Conservation (phyloP, 1,140 invertebrate genomes). For the Drosophila nebulosa region DNA sequence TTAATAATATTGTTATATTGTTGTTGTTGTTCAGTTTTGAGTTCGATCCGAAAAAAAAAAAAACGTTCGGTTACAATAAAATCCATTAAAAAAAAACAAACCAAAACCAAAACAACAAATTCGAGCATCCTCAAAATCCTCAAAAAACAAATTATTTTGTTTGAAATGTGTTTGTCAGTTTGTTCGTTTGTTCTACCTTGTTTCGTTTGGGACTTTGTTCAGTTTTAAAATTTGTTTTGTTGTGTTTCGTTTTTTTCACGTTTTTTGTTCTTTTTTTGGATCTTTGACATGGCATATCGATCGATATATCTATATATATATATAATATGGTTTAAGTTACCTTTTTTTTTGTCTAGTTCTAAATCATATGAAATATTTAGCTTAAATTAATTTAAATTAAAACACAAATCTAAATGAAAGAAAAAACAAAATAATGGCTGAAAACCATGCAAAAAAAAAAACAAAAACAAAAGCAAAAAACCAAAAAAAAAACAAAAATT, state of each 20-base stretch:
- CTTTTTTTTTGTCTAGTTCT: conserved; percentile 28
- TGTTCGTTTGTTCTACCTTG: conserved; percentile 29
- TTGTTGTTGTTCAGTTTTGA: conserved; percentile 43
- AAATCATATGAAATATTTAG: conserved; percentile 58
- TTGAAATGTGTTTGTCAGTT: not conserved
- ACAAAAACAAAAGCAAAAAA: conserved; percentile 54
- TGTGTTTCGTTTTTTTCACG: conserved; percentile 2
- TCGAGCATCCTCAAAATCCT: not conserved
- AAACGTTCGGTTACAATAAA: not conserved
- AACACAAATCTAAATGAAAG: conserved; percentile 17
- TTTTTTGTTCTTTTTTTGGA: conserved; percentile 14
- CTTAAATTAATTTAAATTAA: conserved; percentile 71
- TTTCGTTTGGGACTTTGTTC: conserved; percentile 29
- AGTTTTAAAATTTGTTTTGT: conserved; percentile 17
- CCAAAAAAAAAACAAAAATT: conserved; percentile 27
- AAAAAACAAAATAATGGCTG: conserved; percentile 42
- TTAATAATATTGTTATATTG: conserved; percentile 13
- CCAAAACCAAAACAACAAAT: not conserved
- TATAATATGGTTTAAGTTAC: conserved; percentile 28
- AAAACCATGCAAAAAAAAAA: conserved; percentile 32
- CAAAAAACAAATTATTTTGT: not conserved
- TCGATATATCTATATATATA: not conserved
- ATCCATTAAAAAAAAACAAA: not conserved
- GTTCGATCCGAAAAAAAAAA: conserved; percentile 21
- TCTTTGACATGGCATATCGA: conserved; percentile 48